These are phyloP conservation scores for Furcifer pardalis DNA, from an alignment of 2,797 vertebrate species.

Conservation along the genomic window DNA sequence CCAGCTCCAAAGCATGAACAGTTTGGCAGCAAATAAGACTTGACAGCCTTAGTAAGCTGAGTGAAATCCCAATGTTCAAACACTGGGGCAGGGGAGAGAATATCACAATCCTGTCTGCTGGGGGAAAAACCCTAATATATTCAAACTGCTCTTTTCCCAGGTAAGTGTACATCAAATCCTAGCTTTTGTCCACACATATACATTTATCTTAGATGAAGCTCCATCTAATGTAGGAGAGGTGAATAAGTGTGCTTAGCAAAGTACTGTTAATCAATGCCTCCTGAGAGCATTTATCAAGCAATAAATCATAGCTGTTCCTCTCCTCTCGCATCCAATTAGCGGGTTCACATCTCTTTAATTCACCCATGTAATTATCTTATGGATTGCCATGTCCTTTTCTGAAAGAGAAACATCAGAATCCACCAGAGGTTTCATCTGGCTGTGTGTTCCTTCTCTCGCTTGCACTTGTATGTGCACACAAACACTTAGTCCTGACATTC, in stretches of 20 bases:
- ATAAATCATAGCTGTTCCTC: conserved; percentile 5
- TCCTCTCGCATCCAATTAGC: neutral
- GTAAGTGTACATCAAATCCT: no score
- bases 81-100: conserved; percentile 38
- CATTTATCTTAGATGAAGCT: neutral
- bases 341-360: conserved; percentile 48
- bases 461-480: neutral
- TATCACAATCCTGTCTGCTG: neutral
- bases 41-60: conserved; percentile 81
- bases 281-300: neutral
- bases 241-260: neutral
- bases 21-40: conserved; percentile 81
- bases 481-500: neutral
- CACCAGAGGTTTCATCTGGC: conserved; percentile 39
- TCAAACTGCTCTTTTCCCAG: neutral
- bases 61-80: conserved; percentile 73
- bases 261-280: neutral
- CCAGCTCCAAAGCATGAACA: conserved; percentile 79
- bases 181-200: neutral
- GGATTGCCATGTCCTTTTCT: neutral
- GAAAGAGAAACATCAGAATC: conserved; percentile 7
- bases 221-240: neutral
- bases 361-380: conserved; percentile 15
- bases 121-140: neutral
- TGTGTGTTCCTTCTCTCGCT: neutral